Evolutionary conservation across 2,888 invertebrate genomes (phyloP), one percentile per base, ranked within the genome.

Genomic region (Drosophila picticornis): DNA sequence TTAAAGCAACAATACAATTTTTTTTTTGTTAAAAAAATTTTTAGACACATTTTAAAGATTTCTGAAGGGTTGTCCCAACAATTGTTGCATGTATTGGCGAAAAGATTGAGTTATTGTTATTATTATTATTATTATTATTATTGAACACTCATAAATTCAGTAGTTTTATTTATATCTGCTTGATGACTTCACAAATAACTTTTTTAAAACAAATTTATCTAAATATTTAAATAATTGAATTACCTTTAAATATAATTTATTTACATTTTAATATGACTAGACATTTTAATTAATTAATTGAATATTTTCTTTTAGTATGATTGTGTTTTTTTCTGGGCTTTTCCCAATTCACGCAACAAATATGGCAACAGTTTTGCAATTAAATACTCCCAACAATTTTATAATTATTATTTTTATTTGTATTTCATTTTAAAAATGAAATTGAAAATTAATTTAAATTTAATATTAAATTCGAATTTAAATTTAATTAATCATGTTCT

Each of bases 391-490:
- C 13, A 34, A 5, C 13, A 32, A 32, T 34, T 34, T 13, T 34
- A 34, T 13, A 4, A 13, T 1, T 11, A 32, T 1, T 32, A 32
- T 16, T 36, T 16, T 13, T 13, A 34, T 34, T 13, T 0, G 11
- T 1, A 11, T 11, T 34, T 4, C 11, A 13, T 4, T 32, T 32
- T 0, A 31, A 9, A 32, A 32, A 32, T 32, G 0, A 32, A 4
- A 11, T 0, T n/a, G n/a, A n/a, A 1, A 11, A n/a, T n/a, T 43
- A 2, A 0, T n/a, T 43, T 3, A 4, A 43, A 6, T 40, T 11
- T 11, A 1, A 11, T 11, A 43, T 11, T n/a, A 43, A 11, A 43
- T 22, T 22, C 4, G 0, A 1, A 3, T 7, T 22, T 22, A 1
- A 13, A 22, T 43, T 22, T 2, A 22, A 6, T 43, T 13, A 13